These are phyloP conservation scores for Poecilus cupreus DNA, from an alignment of 2,888 invertebrate genomes.

Conservation along the genomic window DNA sequence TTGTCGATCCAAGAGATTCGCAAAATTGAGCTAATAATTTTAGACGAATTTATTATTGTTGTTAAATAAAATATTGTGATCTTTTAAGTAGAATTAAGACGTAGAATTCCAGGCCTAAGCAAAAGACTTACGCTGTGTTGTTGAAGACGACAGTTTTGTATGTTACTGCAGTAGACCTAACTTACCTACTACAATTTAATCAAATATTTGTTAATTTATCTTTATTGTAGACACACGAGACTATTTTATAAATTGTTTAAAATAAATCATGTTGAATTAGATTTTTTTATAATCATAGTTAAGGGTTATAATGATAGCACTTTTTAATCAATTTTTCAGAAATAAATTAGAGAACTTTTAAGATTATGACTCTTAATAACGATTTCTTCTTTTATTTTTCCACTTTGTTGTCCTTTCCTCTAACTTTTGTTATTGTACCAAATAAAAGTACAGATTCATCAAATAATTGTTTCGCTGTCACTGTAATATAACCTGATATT, in stretches of 20 bases:
- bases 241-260: slow-evolving; percentile 55
- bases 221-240: slow-evolving; percentile 43
- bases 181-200: background rate
- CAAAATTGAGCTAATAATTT: slow-evolving; percentile 41
- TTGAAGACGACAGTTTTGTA: slow-evolving; percentile 16
- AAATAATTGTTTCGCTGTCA: too few relatives aligned
- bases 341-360: slow-evolving; percentile 17
- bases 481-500: too few relatives aligned
- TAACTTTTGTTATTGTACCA: too few relatives aligned
- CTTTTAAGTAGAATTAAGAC: slow-evolving; percentile 41
- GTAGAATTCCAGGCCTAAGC: slow-evolving; percentile 51
- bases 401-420: background rate
- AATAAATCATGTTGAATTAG: slow-evolving; percentile 29
- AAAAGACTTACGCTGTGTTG: slow-evolving; percentile 50
- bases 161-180: slow-evolving; percentile 29
- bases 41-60: slow-evolving; percentile 50
- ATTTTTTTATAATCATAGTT: slow-evolving; percentile 21
- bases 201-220: slow-evolving; percentile 9
- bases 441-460: too few relatives aligned
- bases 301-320: background rate
- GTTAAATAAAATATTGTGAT: slow-evolving; percentile 53
- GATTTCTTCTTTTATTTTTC: background rate
- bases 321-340: slow-evolving; percentile 4
- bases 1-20: slow-evolving; percentile 14
- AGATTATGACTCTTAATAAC: slow-evolving; percentile 3